A percentile compares a stretch with the other conserved stretches of the same genome.
These are phyloP conservation scores for Cryptotermes secundus DNA, from an alignment of 1,140 invertebrate genomes.

Conservation along the genomic window DNA sequence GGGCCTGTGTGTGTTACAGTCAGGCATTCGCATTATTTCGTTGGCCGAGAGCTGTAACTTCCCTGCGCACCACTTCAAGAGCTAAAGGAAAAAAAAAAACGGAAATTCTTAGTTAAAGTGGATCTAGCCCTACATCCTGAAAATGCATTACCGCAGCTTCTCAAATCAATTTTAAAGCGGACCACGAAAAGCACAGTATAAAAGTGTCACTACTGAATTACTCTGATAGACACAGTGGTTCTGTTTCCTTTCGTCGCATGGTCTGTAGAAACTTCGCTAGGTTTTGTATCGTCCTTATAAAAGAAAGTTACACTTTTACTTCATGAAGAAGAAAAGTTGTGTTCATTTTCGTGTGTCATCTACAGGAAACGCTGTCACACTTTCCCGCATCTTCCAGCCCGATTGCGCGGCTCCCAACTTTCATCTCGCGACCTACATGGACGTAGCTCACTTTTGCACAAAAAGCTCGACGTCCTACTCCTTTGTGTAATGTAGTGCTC, in stretches of 20 bases:
- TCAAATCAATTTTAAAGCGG: background rate
- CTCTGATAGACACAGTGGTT: background rate
- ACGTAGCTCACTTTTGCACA: background rate
- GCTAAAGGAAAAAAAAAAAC: no score
- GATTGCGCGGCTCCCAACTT: background rate
- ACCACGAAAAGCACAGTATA: background rate
- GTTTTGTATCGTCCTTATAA: background rate
- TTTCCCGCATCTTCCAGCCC: background rate
- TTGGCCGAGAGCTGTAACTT: no score
- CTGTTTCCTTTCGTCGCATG: background rate
- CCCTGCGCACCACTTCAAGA: no score
- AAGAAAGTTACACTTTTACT: background rate
- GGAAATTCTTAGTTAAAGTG: no score
- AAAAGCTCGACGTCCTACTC: background rate
- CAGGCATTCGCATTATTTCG: no score
- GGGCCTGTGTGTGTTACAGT: no score
- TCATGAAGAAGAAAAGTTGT: background rate
- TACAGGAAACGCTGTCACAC: constrained; percentile 6
- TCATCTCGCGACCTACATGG: background rate
- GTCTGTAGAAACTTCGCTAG: background rate
- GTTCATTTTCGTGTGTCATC: background rate
- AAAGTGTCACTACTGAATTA: background rate
- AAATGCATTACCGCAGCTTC: no score
- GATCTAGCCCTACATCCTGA: no score
- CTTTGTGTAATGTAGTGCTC: no score